phyloP scores from a whole-genome alignment of 2,888 invertebrate species.

The Pollenia angustigena region DNA sequence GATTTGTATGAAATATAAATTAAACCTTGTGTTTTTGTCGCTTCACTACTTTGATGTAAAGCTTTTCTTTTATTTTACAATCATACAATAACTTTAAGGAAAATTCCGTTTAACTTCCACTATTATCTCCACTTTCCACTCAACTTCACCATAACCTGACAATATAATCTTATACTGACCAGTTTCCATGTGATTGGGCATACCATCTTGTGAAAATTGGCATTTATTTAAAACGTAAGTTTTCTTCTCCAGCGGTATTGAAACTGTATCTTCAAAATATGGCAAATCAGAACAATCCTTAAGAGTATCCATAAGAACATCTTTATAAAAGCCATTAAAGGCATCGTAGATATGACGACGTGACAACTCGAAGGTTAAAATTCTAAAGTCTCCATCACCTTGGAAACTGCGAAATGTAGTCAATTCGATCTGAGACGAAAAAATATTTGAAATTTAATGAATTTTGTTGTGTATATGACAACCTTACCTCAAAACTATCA shows the following conservation, averaged over 20 bases:
- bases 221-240: constrained; percentile 62
- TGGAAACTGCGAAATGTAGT: constrained; percentile 70
- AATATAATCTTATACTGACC: constrained; percentile 71
- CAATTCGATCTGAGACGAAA: constrained; percentile 58
- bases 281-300: constrained; percentile 74
- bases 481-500: constrained; percentile 29
- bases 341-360: constrained; percentile 62
- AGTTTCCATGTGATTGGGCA: constrained; percentile 69
- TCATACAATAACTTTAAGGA: not conserved
- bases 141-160: constrained; percentile 58
- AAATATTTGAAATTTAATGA: too few relatives aligned
- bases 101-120: constrained; percentile 13
- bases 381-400: constrained; percentile 64
- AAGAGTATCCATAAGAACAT: constrained; percentile 65
- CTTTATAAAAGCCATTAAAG: constrained; percentile 66
- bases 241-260: constrained; percentile 63
- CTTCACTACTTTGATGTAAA: not conserved
- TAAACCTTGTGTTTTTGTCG: too few relatives aligned
- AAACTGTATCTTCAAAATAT: constrained; percentile 43
- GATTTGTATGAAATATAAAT: too few relatives aligned
- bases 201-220: constrained; percentile 57
- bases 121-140: constrained; percentile 23
- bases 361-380: constrained; percentile 64
- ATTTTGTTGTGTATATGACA: not conserved
- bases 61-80: not conserved